Evolutionary conservation across 2,888 invertebrate species (phyloP).

Genomic region (Alitta virens): DNA sequence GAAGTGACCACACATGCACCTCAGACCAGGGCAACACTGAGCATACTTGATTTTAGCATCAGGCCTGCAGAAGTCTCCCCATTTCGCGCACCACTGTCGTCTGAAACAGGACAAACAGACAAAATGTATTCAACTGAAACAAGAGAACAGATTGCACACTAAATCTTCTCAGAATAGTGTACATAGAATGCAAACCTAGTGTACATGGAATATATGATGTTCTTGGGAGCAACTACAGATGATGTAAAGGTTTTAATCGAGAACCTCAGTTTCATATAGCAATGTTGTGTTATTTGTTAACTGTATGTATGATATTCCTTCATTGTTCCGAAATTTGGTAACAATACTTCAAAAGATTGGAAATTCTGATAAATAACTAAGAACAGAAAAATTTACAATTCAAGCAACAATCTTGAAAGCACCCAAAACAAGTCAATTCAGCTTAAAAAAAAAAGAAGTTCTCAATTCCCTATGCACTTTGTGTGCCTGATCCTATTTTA

Average conservation of each 20-base stretch:
- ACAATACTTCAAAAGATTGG: too few relatives aligned
- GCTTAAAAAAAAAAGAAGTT: too few relatives aligned
- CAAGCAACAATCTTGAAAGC: too few relatives aligned
- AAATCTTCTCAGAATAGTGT: neutral
- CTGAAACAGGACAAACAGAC: conserved; percentile 1
- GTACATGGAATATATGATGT: neutral
- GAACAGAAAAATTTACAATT: too few relatives aligned
- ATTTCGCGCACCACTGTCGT: conserved; percentile 24
- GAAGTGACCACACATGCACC: conserved; percentile 26
- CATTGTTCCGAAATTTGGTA: too few relatives aligned
- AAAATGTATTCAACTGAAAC: neutral
- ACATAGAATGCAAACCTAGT: neutral
- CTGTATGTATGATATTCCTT: neutral
- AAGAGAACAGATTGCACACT: neutral
- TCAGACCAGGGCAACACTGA: conserved; percentile 23
- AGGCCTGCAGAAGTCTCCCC: conserved; percentile 25
- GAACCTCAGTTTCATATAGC: neutral
- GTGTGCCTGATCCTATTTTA: too few relatives aligned
- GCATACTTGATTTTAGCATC: conserved; percentile 24
- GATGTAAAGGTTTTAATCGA: too few relatives aligned
- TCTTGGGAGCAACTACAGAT: too few relatives aligned
- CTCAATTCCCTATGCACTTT: too few relatives aligned
- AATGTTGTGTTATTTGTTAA: neutral
- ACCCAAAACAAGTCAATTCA: too few relatives aligned
- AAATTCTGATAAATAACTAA: too few relatives aligned